Evolutionary conservation across 2,888 invertebrate species (phyloP), one percentile per base, ranked within the genome.

Genomic region (Entomobrya multifasciata): DNA sequence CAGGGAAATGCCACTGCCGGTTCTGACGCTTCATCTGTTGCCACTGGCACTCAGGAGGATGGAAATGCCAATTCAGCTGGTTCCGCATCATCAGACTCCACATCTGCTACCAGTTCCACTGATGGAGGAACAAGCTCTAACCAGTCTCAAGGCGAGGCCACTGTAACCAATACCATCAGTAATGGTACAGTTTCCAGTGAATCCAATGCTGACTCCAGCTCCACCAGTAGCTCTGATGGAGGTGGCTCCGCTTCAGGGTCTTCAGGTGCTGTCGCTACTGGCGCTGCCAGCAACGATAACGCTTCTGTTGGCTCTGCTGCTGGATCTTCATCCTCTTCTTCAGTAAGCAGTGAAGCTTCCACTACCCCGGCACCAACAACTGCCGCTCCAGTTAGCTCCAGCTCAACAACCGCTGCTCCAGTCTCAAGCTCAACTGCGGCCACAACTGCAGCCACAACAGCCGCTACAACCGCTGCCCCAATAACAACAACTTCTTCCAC

Each of bases 401-500:
- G n/a, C 67, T 15, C 17, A 6, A 55, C 60, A 52, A 57, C 57
- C 30, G 20, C 77, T 20, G 30, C 36, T 4, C 20, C 49, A 44
- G 65, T 52, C n/a, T 17, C 55, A 25, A 20, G 49, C 0, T 11
- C 65, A 8, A 20, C 30, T 11, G 41, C 82, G 57, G 17, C 70
- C 44, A 8, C 76, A 1, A 70, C 27, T 13, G 22, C 72, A 44
- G n/a, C n/a, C n/a, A 57, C 60, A 4, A 57, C 82, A 25, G 5
- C 41, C 20, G 22, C 74, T 60, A 36, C 44, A 41, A 41, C 83
- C 10, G 25, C 44, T 55, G n/a, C 17, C 13, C 2, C 72, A 0
- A 55, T 74, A 41, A 25, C 57, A 2, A 27, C 41, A 8, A 41
- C 57, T 36, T 13, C 41, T 27, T 47, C 82, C 36, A 82, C 57